Evolutionary conservation across 2,113 vertebrate species (phyloP).

Genomic region (Mirza zaza): DNA sequence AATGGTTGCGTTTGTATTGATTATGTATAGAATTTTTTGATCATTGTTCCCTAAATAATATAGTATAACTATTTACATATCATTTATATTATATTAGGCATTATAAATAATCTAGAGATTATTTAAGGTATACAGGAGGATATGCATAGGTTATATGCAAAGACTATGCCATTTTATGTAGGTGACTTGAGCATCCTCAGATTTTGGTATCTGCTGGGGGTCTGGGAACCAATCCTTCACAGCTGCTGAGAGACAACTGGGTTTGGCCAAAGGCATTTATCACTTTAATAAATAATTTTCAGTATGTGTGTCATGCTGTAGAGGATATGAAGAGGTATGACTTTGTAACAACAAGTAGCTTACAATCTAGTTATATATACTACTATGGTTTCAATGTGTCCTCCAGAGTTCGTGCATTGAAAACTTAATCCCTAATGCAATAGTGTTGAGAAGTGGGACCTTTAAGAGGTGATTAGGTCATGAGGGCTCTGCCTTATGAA

Average conservation of each 20-base stretch:
- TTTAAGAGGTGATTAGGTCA: neutral
- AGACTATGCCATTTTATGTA: neutral
- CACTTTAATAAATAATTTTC: slow-evolving; percentile 33
- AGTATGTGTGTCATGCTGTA: neutral
- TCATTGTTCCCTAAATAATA: neutral
- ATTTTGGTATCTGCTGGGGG: neutral
- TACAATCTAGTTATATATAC: neutral
- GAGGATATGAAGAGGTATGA: neutral
- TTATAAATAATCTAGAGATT: neutral
- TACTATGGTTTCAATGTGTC: neutral
- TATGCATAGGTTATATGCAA: neutral
- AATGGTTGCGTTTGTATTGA: neutral
- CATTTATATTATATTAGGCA: neutral
- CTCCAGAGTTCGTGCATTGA: neutral
- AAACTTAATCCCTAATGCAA: neutral
- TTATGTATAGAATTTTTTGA: neutral
- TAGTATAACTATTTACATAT: neutral
- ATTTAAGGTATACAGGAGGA: neutral
- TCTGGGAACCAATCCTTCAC: neutral
- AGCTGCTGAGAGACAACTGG: neutral
- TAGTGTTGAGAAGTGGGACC: neutral
- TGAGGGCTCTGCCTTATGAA: neutral
- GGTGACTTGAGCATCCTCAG: neutral
- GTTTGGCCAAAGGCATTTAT: neutral
- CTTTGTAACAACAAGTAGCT: neutral